These are phyloP conservation scores for Lasius platythorax DNA, from an alignment of 2,888 invertebrate species.

Conservation along the genomic window DNA sequence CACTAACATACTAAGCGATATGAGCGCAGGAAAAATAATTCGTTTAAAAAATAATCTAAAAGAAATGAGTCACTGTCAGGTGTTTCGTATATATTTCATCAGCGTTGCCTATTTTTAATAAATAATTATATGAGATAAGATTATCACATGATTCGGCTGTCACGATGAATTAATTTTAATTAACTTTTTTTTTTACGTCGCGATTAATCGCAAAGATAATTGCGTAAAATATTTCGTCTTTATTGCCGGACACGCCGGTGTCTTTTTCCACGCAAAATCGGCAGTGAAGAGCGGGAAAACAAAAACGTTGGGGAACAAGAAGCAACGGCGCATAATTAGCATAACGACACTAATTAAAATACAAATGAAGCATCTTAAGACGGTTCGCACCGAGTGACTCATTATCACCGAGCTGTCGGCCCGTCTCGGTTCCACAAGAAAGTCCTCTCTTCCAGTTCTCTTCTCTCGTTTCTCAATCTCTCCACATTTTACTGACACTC, in stretches of 20 bases:
- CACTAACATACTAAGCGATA: slow-evolving; percentile 36
- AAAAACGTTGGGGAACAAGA: slow-evolving; percentile 81
- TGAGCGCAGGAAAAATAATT: slow-evolving; percentile 6
- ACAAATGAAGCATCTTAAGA: slow-evolving; percentile 91
- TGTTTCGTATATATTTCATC: not conserved
- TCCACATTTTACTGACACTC: slow-evolving; percentile 78
- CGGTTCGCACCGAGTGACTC: slow-evolving; percentile 85
- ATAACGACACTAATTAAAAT: slow-evolving; percentile 92
- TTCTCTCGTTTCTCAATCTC: slow-evolving; percentile 68
- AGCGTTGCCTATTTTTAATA: not conserved
- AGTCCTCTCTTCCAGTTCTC: slow-evolving; percentile 64
- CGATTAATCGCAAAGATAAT: slow-evolving; percentile 45
- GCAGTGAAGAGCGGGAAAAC: slow-evolving; percentile 65
- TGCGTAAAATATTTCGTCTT: slow-evolving; percentile 41
- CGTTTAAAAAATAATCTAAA: not conserved
- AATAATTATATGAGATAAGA: slow-evolving; percentile 9
- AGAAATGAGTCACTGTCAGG: not conserved
- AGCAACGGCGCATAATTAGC: slow-evolving; percentile 85
- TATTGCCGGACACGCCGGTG: slow-evolving; percentile 30
- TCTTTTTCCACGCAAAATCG: slow-evolving; percentile 56
- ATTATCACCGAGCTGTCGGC: slow-evolving; percentile 82
- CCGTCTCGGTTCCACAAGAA: slow-evolving; percentile 69
- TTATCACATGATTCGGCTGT: not conserved
- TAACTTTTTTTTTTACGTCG: not conserved
- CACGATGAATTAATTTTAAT: slow-evolving; percentile 12